Evolutionary conservation across 1,140 invertebrate species (phyloP), one percentile per base, ranked within the genome.

Genomic region (Drosophila albomicans): DNA sequence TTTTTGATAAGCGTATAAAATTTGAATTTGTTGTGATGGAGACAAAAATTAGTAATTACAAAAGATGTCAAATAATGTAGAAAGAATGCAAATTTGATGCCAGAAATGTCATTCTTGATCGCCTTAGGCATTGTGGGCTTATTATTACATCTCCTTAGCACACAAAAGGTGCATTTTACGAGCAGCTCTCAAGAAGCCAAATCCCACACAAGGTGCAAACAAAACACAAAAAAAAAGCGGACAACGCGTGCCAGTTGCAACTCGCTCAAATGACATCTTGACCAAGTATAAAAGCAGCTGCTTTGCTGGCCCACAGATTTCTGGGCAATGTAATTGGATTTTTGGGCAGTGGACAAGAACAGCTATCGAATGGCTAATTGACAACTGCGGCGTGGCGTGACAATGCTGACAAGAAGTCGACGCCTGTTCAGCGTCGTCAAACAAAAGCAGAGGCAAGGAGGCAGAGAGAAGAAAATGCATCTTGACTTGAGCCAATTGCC

Each of bases 401-500:
- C 75, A 78, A 78, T 63, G 80, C 77, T 84, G 81, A 88, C 85
- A 84, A 84, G 80, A 77, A 84, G 80, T 88, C 58, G 71, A 78
- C 74, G 81, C 78, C 81, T 64, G n/a, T 20, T 35, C 10, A 41
- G 32, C 32, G 6, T 8, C 20, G 20, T 4, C 3, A 25, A 25
- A 56, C 38, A 8, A 41, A 49, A 63, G 8, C 28, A 28, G 51
- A 13, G 20, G 25, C 16, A 38, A 20, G 20, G 20, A 20, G 20
- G 20, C 20, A 20, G 2, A 20, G 56, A 38, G 10, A 58, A 45
- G 25, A 16, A 51, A 25, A 78, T 72, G 78, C 90, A 91, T 91
- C 90, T 91, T 91, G 91, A 88, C 82, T 91, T 80, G 78, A 85
- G 91, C 81, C 90, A 91, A 91, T 91, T 91, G 90, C 85, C 86